Base-by-base conservation (phyloP, 2,797 vertebrate species). In the Lagorchestes hirsutus region DNA sequence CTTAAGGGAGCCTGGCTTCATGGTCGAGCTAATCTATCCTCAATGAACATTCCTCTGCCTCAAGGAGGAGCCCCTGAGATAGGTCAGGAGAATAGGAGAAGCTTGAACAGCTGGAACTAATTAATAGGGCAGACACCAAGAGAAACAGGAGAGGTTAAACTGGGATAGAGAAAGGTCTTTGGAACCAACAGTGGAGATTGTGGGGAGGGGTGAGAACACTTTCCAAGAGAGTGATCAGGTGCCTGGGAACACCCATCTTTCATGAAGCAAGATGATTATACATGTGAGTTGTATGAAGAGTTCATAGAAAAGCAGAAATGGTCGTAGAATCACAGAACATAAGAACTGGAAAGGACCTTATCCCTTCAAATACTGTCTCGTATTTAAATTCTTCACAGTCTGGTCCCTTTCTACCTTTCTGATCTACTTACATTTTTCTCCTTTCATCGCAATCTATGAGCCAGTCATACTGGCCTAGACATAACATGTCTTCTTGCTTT, bases 261-360 rank as follows among this genome's bases (percentile, higher is more conserved):
- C 18, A 90, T 94, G 56, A 91, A 58, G 46, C 62, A 95, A 91
- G 93, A 55, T 55, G 55, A 87, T 87, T 50, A 87, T 87, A 87
- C 40, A 87, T 46, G 40, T 50, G 93, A 90, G 8, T 67, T 92
- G 31, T 56, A 54, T 50, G n/a, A 57, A 34, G 31, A 92, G 10
- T 5, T 3, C 57, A 46, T 40, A 55, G 55, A 67, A n/a, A 95
- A 52, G 28, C 40, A 90, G 24, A 50, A 9, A 27, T 87, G 18
- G 8, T 22, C 13, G n/a, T 82, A 82, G 67, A 82, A 46, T 82
- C 67, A 82, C 24, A 46, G n/a, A 40, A 82, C 5, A 22, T 82
- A 8, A 46, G 18, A 24, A 82, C 6, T 82, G 34, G n/a, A 82
- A 82, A 40, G 62, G 14, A 40, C 16, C 16, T 74, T 1, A 8